phyloP scores from a whole-genome alignment of 2,797 vertebrate genomes.

The Falco naumanni region DNA sequence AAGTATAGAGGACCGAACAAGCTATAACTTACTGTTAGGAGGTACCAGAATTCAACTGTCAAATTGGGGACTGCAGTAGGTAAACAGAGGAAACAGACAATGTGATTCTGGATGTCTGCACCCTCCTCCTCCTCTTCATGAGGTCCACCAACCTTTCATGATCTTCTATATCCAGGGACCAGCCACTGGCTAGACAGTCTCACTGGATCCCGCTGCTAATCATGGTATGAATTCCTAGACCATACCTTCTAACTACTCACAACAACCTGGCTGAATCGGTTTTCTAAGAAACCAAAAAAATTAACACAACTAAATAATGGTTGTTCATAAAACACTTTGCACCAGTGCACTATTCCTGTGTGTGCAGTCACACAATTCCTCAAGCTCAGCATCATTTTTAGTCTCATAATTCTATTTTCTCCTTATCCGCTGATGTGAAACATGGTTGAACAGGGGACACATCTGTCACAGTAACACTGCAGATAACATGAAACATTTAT shows the following conservation, averaged over 20 bases:
- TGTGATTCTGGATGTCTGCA: background rate
- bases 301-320: background rate
- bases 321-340: background rate
- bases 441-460: background rate
- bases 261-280: background rate
- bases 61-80: background rate
- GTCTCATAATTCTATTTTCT: background rate
- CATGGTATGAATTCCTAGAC: accelerated
- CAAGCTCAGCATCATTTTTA: background rate
- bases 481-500: background rate
- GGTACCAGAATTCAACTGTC: background rate
- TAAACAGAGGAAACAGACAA: background rate
- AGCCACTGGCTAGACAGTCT: background rate
- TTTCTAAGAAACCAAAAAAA: background rate
- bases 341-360: background rate
- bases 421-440: background rate
- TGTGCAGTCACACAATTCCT: background rate
- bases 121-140: background rate
- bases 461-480: background rate
- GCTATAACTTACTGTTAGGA: background rate
- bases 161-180: background rate
- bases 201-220: background rate
- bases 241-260: background rate
- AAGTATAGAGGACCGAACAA: background rate
- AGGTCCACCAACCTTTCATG: background rate